These are phyloP conservation scores for Chaenogobius annularis DNA, from an alignment of 2,113 vertebrate genomes.

Conservation along the genomic window DNA sequence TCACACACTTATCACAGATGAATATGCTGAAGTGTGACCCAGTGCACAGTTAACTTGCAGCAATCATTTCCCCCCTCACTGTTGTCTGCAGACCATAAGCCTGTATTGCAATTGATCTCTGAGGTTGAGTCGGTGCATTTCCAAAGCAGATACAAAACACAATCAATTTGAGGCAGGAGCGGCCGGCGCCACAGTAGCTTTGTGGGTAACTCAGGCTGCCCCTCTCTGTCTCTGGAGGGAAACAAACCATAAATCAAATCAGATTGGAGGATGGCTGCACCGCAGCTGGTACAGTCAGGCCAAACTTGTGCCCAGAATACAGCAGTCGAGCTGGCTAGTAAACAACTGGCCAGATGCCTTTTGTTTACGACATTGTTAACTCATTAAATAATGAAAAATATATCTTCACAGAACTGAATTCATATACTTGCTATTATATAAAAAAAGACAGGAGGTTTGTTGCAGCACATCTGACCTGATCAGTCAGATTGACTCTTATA, in stretches of 20 bases:
- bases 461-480: too few species aligned
- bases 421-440: too few species aligned
- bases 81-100: conserved; percentile 37
- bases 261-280: conserved; percentile 52
- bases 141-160: conserved; percentile 60
- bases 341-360: conserved; percentile 12
- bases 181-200: conserved; percentile 51
- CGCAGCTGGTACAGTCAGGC: conserved; percentile 3
- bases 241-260: conserved; percentile 74
- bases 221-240: conserved; percentile 56
- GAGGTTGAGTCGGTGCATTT: conserved; percentile 59
- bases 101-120: conserved; percentile 60
- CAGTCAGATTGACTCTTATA: too few species aligned
- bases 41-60: neutral
- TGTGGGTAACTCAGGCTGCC: conserved; percentile 56
- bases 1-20: conserved; percentile 11
- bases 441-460: too few species aligned
- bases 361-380: conserved; percentile 16
- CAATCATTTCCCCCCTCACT: conserved; percentile 31
- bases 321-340: conserved; percentile 18
- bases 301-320: conserved; percentile 34
- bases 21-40: conserved; percentile 29
- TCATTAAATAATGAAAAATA: neutral
- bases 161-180: conserved; percentile 68
- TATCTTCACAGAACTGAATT: neutral